Percentiles rank a stretch among this genome's conserved stretches.
Conservation (phyloP, 2,797 vertebrate species). For the Spea hammondii region DNA sequence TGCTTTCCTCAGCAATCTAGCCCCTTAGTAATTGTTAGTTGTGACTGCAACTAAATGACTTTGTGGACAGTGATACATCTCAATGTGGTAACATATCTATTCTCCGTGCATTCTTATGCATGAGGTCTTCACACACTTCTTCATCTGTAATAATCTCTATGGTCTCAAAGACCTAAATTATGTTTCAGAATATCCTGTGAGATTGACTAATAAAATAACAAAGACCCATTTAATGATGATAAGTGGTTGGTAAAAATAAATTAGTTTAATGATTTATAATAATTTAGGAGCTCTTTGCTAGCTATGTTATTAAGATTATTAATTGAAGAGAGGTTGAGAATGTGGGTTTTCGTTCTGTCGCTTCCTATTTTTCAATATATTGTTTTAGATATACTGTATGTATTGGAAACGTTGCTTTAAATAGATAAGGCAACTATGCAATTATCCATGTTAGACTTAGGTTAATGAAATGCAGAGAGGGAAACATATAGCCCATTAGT, state of each 20-base stretch:
- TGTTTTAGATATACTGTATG: not conserved
- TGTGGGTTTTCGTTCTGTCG: not conserved
- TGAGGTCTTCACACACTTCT: not conserved
- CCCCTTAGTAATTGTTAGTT: not conserved
- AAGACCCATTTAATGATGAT: constrained; percentile 5
- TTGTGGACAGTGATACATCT: not conserved
- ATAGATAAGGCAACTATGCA: not conserved
- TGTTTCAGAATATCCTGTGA: not conserved
- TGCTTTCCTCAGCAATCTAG: not conserved
- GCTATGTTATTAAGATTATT: not conserved
- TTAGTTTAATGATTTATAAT: not conserved
- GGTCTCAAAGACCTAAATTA: not conserved
- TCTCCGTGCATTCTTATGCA: not conserved
- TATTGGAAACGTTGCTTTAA: not conserved
- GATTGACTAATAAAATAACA: not conserved
- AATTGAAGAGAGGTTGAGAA: not conserved
- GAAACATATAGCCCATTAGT: too few species aligned
- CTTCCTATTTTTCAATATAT: constrained; percentile 3
- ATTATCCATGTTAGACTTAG: not conserved
- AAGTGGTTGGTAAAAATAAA: not conserved
- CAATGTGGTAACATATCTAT: not conserved
- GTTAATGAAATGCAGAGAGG: not conserved
- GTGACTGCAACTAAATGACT: not conserved
- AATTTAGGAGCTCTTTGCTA: not conserved
- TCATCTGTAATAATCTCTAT: not conserved